Percentiles rank a stretch among this genome's conserved stretches.
phyloP scores from a whole-genome alignment of 2,113 vertebrate species.

The Malurus elegans region DNA sequence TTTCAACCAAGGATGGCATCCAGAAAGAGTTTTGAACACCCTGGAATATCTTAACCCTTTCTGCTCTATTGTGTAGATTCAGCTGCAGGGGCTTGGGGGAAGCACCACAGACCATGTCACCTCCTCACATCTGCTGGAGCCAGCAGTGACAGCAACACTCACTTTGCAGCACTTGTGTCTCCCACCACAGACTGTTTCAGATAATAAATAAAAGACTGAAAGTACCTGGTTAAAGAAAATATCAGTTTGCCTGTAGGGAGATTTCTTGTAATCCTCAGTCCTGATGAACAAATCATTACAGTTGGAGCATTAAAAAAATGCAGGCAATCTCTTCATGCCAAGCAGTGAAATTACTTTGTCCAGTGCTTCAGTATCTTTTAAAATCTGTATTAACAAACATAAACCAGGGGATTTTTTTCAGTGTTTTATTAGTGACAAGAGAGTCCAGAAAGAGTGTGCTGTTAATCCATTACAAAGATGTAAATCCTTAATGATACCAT shows the following conservation, averaged over 20 bases:
- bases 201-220: background rate
- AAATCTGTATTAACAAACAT: background rate
- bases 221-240: background rate
- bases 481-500: conserved; percentile 17
- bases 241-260: background rate
- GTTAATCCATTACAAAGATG: background rate
- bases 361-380: background rate
- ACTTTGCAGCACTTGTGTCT: background rate
- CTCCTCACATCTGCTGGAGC: background rate
- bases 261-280: background rate
- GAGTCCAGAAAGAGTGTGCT: background rate
- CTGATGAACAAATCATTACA: background rate
- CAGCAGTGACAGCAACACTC: background rate
- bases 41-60: background rate
- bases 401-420: background rate
- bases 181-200: background rate
- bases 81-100: background rate
- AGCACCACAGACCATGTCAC: background rate
- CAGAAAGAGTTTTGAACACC: background rate
- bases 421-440: background rate
- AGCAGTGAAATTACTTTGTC: background rate
- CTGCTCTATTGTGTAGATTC: background rate
- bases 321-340: background rate
- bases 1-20: background rate
- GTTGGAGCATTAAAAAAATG: background rate